Evolutionary conservation across 2,797 vertebrate genomes (phyloP), one percentile per base, ranked within the genome.

Genomic region (Gallinago nigripennis): DNA sequence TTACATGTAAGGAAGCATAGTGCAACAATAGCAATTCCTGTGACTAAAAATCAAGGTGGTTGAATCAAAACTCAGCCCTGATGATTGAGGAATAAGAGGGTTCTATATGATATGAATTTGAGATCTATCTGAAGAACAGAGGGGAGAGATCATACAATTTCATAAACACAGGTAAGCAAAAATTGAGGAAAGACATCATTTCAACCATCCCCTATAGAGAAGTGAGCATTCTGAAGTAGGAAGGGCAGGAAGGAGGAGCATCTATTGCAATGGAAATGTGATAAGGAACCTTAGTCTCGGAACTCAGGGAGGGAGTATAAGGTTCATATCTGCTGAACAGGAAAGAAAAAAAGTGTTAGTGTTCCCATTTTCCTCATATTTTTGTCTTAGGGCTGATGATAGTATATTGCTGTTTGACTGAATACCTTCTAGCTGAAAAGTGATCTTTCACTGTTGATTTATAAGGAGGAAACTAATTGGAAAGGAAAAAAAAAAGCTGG

Each of bases 401-500:
- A 48, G 82, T 92, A 73, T 96, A 92, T 90, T 95, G 86, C 54
- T 83, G 68, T 94, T 92, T 93, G 84, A 96, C 69, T 60, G 58
- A 91, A 35, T 72, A 43, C 16, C 37, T 94, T 91, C 86, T 78
- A 75, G 88, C 76, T 85, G 95, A 88, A 69, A 95, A 86, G 86
- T 93, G 75, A 94, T 95, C 63, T 82, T 92, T 97, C 92, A 92
- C 45, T 84, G 54, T 76, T 95, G 88, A 96, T 96, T 95, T 96
- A 82, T 93, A 96, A 86, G 64, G 60, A 88, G 56, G 86, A 94
- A 95, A 77, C 77, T 94, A 94, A 96, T 80, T 85, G 85, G 61
- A 88, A 95, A 30, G 28, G 84, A 92, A 48, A 72, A 95, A 72
- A 95, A 86, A 91, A 46, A 73, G 60, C 88, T 96, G 91, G 79